Evolutionary conservation across 2,113 vertebrate genomes (phyloP).

Genomic region (Aythya baeri): DNA sequence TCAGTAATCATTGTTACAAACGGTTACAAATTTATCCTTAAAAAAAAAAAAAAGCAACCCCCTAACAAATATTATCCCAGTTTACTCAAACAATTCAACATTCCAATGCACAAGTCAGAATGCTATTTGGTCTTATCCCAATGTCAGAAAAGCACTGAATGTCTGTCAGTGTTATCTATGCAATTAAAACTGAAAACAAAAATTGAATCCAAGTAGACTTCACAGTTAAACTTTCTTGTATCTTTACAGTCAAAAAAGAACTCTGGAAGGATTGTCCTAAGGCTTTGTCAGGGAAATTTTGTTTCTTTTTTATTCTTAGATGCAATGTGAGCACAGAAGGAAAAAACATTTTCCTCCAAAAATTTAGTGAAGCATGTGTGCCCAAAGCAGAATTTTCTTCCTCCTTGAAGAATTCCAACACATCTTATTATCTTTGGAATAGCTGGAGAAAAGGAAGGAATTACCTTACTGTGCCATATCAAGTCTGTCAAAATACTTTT

Average conservation of each 20-base stretch:
- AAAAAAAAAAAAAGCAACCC: neutral
- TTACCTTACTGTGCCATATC: neutral
- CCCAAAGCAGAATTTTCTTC: neutral
- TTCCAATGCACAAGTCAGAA: neutral
- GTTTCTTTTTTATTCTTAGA: neutral
- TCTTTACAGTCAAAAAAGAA: neutral
- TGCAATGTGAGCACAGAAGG: neutral
- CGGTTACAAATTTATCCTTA: neutral
- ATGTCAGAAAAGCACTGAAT: neutral
- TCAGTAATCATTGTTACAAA: neutral
- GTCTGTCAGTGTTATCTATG: neutral
- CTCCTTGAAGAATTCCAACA: neutral
- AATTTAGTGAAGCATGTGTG: neutral
- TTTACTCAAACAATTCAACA: neutral
- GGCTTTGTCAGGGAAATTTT: neutral
- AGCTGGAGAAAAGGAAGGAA: neutral
- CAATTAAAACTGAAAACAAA: neutral
- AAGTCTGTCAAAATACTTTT: neutral
- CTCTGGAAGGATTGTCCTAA: neutral
- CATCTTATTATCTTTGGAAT: neutral
- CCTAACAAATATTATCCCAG: neutral
- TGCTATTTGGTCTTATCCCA: neutral
- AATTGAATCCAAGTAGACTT: neutral
- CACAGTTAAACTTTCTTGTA: neutral
- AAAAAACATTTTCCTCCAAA: neutral